Base-by-base conservation (phyloP, 2,797 vertebrate genomes). In the Diplodus sargus region DNA sequence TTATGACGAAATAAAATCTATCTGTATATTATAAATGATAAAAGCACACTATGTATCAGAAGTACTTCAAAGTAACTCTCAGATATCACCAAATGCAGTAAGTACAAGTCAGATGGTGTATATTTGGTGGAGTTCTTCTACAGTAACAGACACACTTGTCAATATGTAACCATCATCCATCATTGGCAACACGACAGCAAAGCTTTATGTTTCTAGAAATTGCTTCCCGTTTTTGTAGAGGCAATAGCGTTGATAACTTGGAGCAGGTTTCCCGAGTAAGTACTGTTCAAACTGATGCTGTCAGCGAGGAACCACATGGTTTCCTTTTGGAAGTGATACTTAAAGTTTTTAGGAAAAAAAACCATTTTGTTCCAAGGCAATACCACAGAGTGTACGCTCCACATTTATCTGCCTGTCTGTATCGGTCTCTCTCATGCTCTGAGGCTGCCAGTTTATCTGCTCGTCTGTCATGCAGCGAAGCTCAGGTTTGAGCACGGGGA, bases 401-500 rank as follows among this genome's bases (percentile, higher is more conserved):
- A 66, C 64, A 61, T 63, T 25, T 73, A 16, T 82, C 49, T 51
- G 1, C 68, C 48, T 53, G 48, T 34, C 42, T 25, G 22, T 13
- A 25, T 43, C 39, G 12, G 39, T 43, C 28, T 78, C 17, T 23
- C n/a, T 68, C 34, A 17, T 53, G 20, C 68, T 74, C 14, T 57
- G n/a, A 51, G 22, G 4, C 78, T 74, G 62, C 15, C 78, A 74
- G 51, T 90, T 70, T 84, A 67, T 82, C 77, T 81, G 42, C 74
- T 56, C 64, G 74, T 71, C 70, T 81, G 74, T 87, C 88, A 87
- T 74, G 81, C 70, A 63, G 53, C 69, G 81, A 48, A 72, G 84
- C 83, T 88, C 85, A 85, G 86, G 72, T 85, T 79, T 85, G 75
- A 85, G 81, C 54, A 10, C 62, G 15, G 68, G 87, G 87, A 90